phyloP scores from a whole-genome alignment of 2,888 invertebrate species.

The Nomada ferruginata region DNA sequence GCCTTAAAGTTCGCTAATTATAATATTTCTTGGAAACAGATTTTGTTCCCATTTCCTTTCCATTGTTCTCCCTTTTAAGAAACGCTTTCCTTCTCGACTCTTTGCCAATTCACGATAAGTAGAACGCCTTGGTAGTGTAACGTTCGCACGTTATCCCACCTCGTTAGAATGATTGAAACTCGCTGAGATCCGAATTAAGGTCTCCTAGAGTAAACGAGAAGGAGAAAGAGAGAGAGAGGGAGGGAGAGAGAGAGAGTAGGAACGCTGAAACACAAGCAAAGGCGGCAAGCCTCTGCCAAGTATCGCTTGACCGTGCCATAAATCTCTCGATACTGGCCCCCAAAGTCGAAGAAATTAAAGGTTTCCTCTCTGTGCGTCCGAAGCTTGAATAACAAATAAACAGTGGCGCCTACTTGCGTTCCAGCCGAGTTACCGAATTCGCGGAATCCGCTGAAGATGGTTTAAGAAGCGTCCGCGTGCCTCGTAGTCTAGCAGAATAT shows the following conservation, averaged over 20 bases:
- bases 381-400: slow-evolving; percentile 67
- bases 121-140: background rate
- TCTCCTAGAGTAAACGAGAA: slow-evolving; percentile 29
- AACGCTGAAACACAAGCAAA: slow-evolving; percentile 3
- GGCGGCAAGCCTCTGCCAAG: slow-evolving; percentile 62
- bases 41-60: background rate
- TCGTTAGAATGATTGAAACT: slow-evolving; percentile 29
- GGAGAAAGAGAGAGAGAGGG: background rate
- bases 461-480: slow-evolving; percentile 24
- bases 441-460: slow-evolving; percentile 45
- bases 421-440: slow-evolving; percentile 40
- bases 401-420: slow-evolving; percentile 40
- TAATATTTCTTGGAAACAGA: too few relatives aligned
- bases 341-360: slow-evolving; percentile 63
- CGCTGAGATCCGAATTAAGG: slow-evolving; percentile 48
- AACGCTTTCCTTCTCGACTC: background rate
- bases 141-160: background rate
- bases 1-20: too few relatives aligned
- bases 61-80: background rate
- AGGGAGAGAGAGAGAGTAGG: slow-evolving; percentile 22
- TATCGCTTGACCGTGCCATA: slow-evolving; percentile 70
- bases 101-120: background rate
- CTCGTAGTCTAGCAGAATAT: background rate
- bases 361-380: slow-evolving; percentile 34
- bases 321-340: slow-evolving; percentile 71